Base-by-base conservation (phyloP, 2,797 vertebrate species). In the Leptatherina wallacei region DNA sequence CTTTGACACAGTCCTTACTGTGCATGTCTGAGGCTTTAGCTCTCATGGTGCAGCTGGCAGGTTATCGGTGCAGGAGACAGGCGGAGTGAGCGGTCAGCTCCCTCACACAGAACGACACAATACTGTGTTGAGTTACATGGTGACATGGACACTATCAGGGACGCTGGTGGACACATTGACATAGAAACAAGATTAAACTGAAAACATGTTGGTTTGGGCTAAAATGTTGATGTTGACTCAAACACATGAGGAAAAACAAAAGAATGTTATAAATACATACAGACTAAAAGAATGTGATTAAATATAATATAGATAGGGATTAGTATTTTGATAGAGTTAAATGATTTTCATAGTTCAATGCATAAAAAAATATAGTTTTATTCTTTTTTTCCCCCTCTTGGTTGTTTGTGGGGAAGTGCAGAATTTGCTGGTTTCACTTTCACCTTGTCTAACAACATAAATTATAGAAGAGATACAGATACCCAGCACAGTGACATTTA, bases 1-100 rank as follows among this genome's bases (percentile, higher is more conserved):
- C 95, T 86, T 92, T 95, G 74, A 97, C 94, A 14, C 95, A 92
- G 91, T 96, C 96, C 62, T 87, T 83, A 69, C 80, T 56, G 44
- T 92, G 92, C 91, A 89, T 92, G 38, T 91, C 85, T 66, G 78
- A 83, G 63, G 74, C 85, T 64, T 78, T 88, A 24, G 80, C 80
- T 47, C 82, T 84, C 79, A 80, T 87, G 13, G n/a, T 79, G 70
- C 74, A 56, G 83, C 77, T 55, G 69, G 55, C n/a, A 20, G 66
- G 20, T 24, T 29, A 32, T 36, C 24, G 61, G 22, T 10, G 18
- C 69, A 35, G 60, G 12, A 74, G 64, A 55, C 65, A 0, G 51
- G 24, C 35, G 27, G 18, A 52, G 60, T 62, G 61, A 77, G 61
- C 47, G 74, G 83, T 72, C 71, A 1, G 12, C 56, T 78, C 44